Evolutionary conservation across 2,797 vertebrate species (phyloP).

Genomic region (Urophycis tenuis): DNA sequence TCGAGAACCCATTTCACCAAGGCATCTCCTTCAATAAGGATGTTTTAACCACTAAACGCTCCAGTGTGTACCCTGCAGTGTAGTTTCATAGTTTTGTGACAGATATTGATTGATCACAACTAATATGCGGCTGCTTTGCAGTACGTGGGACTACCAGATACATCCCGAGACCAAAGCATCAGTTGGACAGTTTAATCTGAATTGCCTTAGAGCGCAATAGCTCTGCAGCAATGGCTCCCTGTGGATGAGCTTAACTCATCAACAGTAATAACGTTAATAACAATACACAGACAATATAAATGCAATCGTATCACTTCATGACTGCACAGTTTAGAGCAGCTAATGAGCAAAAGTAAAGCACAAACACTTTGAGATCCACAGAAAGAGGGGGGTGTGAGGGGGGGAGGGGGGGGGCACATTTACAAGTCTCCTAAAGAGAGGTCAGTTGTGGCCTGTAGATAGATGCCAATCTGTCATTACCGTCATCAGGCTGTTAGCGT

Average conservation of each 20-base stretch:
- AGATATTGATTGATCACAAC: not conserved
- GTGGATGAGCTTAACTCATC: not conserved
- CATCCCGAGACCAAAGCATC: not conserved
- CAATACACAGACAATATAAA: not conserved
- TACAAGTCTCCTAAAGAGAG: constrained; percentile 55
- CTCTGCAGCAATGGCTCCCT: not conserved
- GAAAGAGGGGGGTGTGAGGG: not conserved
- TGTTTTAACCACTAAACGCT: too few species aligned
- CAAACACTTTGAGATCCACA: constrained; percentile 10
- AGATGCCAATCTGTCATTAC: constrained; percentile 65
- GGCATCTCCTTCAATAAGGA: not conserved
- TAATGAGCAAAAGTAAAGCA: not conserved
- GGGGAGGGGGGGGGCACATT: constrained; percentile 43
- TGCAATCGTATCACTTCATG: not conserved
- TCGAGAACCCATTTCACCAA: not conserved
- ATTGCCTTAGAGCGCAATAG: not conserved
- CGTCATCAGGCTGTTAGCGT: constrained; percentile 59
- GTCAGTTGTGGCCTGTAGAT: constrained; percentile 59
- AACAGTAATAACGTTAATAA: not conserved
- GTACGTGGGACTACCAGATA: not conserved
- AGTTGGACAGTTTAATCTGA: not conserved
- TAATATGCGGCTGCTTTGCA: not conserved
- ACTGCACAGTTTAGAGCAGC: not conserved
- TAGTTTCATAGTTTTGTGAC: not conserved
- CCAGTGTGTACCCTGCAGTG: not conserved